Base-by-base conservation (phyloP, 53 echinoderm and acorn worm species). In the Astropecten irregularis region DNA sequence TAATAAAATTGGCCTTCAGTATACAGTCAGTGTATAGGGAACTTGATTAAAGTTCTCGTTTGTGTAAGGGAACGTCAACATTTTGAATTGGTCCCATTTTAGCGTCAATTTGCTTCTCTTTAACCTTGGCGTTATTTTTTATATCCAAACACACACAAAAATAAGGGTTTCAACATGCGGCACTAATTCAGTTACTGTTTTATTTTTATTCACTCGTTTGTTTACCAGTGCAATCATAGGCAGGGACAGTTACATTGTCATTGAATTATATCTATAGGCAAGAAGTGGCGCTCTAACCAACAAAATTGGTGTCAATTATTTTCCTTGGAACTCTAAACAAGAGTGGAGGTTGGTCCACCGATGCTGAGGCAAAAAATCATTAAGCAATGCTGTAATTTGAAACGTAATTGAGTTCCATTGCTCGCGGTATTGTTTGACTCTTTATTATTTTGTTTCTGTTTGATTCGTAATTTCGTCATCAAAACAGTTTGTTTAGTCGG, bases 141-240 rank as follows among this genome's bases (percentile, higher is more conserved):
- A 20, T 46, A 25, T 44, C 21, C n/a, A 68, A 44, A n/a, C n/a
- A n/a, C n/a, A n/a, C n/a, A n/a, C 46, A 32, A 19, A 46, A 68
- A 68, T 37, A 40, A 68, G 25, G 29, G 29, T 64, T 23, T 9
- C 67, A 42, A 67, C 23, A 15, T 21, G 14, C 18, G 16, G 9
- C 6, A 13, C 25, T 42, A 21, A 68, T 15, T 68, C 39, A 36
- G 28, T 68, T 68, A 44, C 44, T 10, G 46, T 23, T 44, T 46
- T 40, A 68, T 68, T 68, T 44, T 68, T 37, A 68, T 37, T 46
- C 46, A 9, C 1, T 68, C n/a, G n/a, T 42, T 42, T 8, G 68
- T 68, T 68, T 68, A 68, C 26, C n/a, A 9, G 68, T 26, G 22
- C 15, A 35, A 68, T 46, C 68, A 23, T 25, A 68, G 68, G 23